These are phyloP conservation scores for Mormoops blainvillei DNA, from an alignment of 2,113 vertebrate genomes.

Conservation along the genomic window DNA sequence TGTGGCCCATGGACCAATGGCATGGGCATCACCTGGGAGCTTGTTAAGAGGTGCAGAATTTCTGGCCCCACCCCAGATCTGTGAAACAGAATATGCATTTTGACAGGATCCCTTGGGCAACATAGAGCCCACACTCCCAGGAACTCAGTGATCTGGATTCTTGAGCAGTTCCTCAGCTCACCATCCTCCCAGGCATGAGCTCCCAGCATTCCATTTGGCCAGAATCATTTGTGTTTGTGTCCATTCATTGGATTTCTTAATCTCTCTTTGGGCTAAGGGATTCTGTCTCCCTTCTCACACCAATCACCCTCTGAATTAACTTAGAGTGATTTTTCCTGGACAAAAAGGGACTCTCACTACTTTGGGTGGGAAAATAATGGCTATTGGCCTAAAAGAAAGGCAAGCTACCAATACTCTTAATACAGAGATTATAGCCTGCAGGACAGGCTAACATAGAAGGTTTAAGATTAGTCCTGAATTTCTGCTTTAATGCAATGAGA, in stretches of 20 bases:
- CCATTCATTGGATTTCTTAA: background rate
- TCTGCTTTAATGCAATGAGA: background rate
- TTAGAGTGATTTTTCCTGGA: constrained; percentile 25
- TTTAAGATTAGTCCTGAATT: background rate
- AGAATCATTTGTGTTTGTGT: background rate
- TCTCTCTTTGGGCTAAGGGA: background rate
- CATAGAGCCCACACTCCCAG: background rate
- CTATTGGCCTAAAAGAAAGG: background rate
- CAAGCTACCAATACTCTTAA: background rate
- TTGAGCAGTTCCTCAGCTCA: background rate
- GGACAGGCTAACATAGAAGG: background rate
- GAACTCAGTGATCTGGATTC: background rate
- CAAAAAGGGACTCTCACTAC: background rate
- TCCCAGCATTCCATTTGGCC: background rate
- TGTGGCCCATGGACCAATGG: background rate
- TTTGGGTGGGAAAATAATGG: background rate
- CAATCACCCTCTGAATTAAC: background rate
- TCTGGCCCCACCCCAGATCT: background rate
- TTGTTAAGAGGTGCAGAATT: background rate
- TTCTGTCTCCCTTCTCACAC: background rate
- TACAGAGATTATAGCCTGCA: background rate
- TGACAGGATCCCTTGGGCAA: background rate
- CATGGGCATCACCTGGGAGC: background rate
- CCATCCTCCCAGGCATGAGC: background rate
- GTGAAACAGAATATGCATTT: background rate